Base-by-base conservation (phyloP, 2,888 invertebrate genomes). In the Thymelicus acteon region DNA sequence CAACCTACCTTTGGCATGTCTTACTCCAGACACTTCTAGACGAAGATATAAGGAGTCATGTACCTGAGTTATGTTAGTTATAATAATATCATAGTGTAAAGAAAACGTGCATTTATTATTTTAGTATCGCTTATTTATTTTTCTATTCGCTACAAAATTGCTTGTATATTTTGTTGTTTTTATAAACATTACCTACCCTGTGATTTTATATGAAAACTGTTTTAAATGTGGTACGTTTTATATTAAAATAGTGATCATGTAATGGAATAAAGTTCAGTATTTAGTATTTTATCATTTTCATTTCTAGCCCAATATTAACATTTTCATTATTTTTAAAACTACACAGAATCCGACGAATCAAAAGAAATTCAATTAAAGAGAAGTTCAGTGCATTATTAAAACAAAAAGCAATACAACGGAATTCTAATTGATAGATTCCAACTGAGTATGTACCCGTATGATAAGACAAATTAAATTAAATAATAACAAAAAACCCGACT, bases 1-100 rank as follows among this genome's bases (percentile, higher is more conserved):
- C 73, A 80, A 37, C 83, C 83, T 0, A 67, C 69, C 1, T 78
- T 65, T 31, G 77, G 78, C 3, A n/a, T 81, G 7, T 65, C 75
- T 1, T 80, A 65, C 37, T 72, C 73, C n/a, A 78, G 64, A 63
- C 75, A 68, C 65, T 79, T 76, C 40, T 77, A 75, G 15, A n/a
- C 13, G 15, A 19, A 2, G 19, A 3, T 12, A 10, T 10, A 0
- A 52, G 6, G 52, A 52, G 52, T 52, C 52, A 15, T 19, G 19
- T 52, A 52, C 52, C 52, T 52, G 19, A 52, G 15, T 52, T 52
- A 52, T 15, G n/a, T 48, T 48, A 48, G n/a, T 6, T 48, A 44
- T 31, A 19, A 19, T 19, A 19, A 19, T 19, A 31, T 31, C 31
- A 44, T 48, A 48, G 13, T 48, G 48, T 48, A 48, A 48, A 19